phyloP scores from a whole-genome alignment of 2,797 vertebrate genomes.

The Nasua narica region DNA sequence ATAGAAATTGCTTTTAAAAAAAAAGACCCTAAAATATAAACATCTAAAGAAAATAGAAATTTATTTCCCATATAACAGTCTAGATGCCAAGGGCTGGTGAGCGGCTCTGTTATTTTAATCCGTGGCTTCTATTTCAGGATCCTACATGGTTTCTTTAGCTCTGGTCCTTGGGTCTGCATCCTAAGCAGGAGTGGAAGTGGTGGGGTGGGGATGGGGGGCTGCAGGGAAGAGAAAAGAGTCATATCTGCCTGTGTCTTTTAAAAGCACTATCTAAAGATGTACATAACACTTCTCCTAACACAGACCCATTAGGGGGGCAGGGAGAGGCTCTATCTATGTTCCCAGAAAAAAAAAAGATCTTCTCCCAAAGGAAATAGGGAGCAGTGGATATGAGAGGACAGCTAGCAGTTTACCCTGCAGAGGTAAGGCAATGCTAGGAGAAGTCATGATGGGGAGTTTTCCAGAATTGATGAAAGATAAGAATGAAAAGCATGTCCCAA shows the following conservation, averaged over 20 bases:
- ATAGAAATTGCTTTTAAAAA: background rate
- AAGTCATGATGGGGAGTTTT: background rate
- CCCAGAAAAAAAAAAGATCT: background rate
- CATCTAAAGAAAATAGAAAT: background rate
- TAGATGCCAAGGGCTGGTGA: background rate
- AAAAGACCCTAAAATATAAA: background rate
- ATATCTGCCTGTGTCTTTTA: background rate
- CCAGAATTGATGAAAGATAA: background rate
- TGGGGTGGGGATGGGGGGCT: background rate
- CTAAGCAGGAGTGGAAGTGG: too few relatives aligned
- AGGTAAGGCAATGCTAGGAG: background rate
- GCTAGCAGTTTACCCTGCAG: background rate
- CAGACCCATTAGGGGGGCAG: background rate
- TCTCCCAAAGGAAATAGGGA: background rate
- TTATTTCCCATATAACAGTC: background rate
- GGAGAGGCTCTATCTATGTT: background rate
- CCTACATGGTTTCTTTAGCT: background rate
- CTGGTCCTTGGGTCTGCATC: background rate
- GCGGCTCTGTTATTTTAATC: background rate
- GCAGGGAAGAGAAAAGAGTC: background rate
- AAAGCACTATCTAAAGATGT: background rate
- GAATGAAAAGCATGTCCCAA: background rate
- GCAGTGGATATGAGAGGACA: background rate
- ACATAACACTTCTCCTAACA: background rate
- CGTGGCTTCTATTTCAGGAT: background rate